These are phyloP conservation scores for Phoxinus dragarum DNA, from an alignment of 2,797 vertebrate genomes.

Conservation along the genomic window DNA sequence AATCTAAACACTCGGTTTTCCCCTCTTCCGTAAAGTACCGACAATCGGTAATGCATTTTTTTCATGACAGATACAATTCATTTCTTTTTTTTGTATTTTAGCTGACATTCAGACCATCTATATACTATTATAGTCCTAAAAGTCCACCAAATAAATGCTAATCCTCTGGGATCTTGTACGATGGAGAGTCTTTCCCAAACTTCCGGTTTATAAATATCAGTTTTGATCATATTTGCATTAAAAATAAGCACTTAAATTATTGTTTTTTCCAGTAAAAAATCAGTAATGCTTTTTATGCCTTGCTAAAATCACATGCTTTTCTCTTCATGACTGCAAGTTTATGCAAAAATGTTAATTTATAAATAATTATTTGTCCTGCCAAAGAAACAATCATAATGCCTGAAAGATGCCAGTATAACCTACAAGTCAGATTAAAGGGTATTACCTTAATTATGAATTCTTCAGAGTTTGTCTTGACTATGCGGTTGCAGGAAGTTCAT, in stretches of 20 bases:
- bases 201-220: neutral
- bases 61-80: too few species aligned
- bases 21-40: neutral
- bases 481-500: neutral
- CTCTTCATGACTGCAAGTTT: neutral
- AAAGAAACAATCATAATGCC: neutral
- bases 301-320: neutral
- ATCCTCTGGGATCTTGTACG: neutral
- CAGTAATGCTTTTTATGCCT: neutral
- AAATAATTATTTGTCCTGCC: neutral
- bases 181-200: neutral
- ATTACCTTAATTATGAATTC: neutral
- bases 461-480: neutral
- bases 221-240: neutral
- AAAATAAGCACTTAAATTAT: neutral
- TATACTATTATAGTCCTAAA: neutral
- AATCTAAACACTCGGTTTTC: neutral
- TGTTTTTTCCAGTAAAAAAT: neutral
- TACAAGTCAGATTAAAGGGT: neutral
- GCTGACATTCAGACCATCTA: neutral
- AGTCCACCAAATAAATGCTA: neutral
- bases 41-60: neutral
- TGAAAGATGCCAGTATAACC: slow-evolving; percentile 12
- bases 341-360: neutral
- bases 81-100: neutral